These are phyloP conservation scores for Lordiphosa mommai DNA, from an alignment of 1,140 invertebrate species.

Conservation along the genomic window DNA sequence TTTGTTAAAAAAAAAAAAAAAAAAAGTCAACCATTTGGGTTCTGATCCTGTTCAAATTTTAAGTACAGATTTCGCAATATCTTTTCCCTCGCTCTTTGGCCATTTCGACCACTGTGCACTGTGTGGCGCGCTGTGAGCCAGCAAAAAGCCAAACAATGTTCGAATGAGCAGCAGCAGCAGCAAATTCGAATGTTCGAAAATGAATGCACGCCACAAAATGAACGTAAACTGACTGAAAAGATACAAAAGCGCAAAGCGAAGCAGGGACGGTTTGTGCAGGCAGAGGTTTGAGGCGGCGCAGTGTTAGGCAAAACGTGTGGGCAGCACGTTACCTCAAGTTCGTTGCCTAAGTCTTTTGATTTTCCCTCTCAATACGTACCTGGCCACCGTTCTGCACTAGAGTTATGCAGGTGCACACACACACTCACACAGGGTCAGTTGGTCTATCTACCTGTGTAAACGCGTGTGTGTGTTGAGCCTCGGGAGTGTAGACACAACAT, in stretches of 20 bases:
- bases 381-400: conserved; percentile 23
- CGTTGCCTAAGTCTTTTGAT: conserved; percentile 66
- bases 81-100: no score
- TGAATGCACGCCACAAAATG: conserved; percentile 67
- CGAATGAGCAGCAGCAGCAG: conserved; percentile 23
- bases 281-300: conserved; percentile 17
- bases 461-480: conserved; percentile 27
- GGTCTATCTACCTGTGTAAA: conserved; percentile 37
- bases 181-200: conserved; percentile 68
- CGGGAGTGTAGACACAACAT: conserved; percentile 69
- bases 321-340: conserved; percentile 33
- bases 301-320: conserved; percentile 12
- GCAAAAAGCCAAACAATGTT: conserved; percentile 36
- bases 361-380: conserved; percentile 21
- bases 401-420: conserved; percentile 66
- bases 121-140: conserved; percentile 24
- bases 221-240: conserved; percentile 25
- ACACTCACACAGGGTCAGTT: conserved; percentile 28
- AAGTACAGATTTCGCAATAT: no score
- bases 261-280: conserved; percentile 49
- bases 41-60: no score
- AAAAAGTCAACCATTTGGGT: no score
- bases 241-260: conserved; percentile 27
- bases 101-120: no score
- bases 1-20: no score